Evolutionary conservation across 2,888 invertebrate species (phyloP).

Genomic region (Ochropleura leucogaster): DNA sequence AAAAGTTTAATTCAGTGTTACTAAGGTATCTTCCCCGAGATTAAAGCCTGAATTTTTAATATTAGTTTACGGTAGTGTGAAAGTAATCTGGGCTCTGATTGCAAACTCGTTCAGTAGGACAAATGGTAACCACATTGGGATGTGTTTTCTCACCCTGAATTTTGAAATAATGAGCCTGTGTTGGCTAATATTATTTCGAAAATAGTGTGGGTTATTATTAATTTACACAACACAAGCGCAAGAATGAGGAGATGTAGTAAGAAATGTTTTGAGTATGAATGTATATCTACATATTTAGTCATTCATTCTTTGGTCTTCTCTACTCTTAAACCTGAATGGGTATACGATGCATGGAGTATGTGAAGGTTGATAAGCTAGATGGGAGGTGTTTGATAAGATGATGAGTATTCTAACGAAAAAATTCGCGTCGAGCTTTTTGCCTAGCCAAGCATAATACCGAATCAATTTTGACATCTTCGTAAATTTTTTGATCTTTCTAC

Average conservation of each 20-base stretch:
- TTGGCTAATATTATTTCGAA: background rate
- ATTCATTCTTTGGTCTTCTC: too few relatives aligned
- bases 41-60: constrained; percentile 59
- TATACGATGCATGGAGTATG: too few relatives aligned
- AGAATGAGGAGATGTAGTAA: too few relatives aligned
- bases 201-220: background rate
- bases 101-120: constrained; percentile 42
- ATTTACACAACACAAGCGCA: background rate
- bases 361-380: too few relatives aligned
- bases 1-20: constrained; percentile 38
- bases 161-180: background rate
- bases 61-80: constrained; percentile 48
- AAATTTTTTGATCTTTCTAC: background rate
- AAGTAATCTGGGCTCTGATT: constrained; percentile 35
- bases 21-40: constrained; percentile 21
- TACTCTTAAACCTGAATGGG: too few relatives aligned
- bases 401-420: too few relatives aligned
- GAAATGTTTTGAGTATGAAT: too few relatives aligned
- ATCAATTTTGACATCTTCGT: too few relatives aligned
- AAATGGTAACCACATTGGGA: constrained; percentile 31
- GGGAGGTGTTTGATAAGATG: too few relatives aligned
- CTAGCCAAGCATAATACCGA: too few relatives aligned
- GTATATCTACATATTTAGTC: too few relatives aligned
- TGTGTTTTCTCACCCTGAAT: constrained; percentile 30
- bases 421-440: too few relatives aligned